phyloP scores from a whole-genome alignment of 2,113 vertebrate genomes.

The Copsychus sechellarum region DNA sequence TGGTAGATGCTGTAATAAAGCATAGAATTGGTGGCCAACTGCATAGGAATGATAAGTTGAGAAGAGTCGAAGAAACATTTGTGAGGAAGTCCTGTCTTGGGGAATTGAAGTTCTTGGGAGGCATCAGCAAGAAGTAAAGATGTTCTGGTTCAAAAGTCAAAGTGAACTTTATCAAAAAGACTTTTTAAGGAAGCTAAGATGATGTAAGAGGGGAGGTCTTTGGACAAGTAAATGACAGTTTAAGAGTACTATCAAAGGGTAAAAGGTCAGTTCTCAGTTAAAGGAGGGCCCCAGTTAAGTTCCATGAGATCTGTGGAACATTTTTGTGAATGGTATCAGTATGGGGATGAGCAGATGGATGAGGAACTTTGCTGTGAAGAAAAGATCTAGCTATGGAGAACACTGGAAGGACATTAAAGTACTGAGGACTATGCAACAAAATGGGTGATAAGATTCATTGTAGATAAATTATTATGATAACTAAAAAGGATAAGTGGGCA shows the following conservation, averaged over 20 bases:
- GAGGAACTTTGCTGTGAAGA: not conserved
- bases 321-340: fast-evolving
- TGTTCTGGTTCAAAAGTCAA: not conserved
- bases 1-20: not conserved
- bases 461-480: not conserved
- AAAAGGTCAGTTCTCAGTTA: not conserved
- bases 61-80: not conserved
- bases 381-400: not conserved
- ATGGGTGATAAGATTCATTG: not conserved
- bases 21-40: not conserved
- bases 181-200: not conserved
- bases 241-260: not conserved
- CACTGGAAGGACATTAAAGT: not conserved
- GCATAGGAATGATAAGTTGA: not conserved
- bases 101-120: not conserved
- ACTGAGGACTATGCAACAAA: not conserved
- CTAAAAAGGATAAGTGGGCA: not conserved
- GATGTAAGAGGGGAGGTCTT: not conserved
- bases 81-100: not conserved
- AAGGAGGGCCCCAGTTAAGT: not conserved
- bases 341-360: not conserved
- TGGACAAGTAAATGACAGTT: not conserved
- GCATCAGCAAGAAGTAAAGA: not conserved
- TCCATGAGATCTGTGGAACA: not conserved
- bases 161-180: not conserved